Base-by-base conservation (phyloP, 2,113 vertebrate species). In the Neolamprologus longior region DNA sequence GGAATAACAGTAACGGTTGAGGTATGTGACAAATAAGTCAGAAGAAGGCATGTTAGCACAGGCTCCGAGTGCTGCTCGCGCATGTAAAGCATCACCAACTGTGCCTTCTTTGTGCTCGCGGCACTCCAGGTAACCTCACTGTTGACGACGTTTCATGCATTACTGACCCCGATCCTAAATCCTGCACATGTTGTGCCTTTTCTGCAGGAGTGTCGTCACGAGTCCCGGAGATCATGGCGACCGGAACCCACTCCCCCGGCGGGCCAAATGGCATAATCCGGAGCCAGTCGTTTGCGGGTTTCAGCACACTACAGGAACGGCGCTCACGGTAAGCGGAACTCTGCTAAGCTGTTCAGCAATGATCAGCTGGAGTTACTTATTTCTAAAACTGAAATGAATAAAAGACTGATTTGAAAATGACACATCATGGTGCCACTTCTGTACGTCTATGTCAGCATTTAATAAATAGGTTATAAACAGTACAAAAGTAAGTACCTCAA, bases 221-320 rank as follows among this genome's bases (percentile, higher is more conserved):
- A 80, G 94, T 97, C 76, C 97, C 98, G 1, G 98, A 99, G 95
- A 98, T 97, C 97, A 99, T 99, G 98, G 97, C 98, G 87, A 96
- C 98, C 19, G 98, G 98, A 90, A 97, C 97, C 76, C 98, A 98
- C 94, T 99, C 98, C 11, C 99, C 98, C 1, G 99, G 98, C 63
- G 99, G 99, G 35, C 99, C 98, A 95, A 99, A 99, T 91, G 98
- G 98, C 57, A 99, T 99, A 94, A 99, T 99, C 89, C 96, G 99
- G 88, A 99, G 99, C 90, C 99, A 99, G 95, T 99, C 99, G 28
- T 99, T 99, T 0, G 98, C 99, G 1, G 99, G 99, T 40, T 99
- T 99, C 96, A 99, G 98, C 37, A 98, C 98, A 6, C 97, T 99
- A 31, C 98, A 99, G 92, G 99, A 99, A 82, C 96, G 98, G 24